Base-by-base conservation (phyloP, 2,888 invertebrate species). In the Eristalinus sepulchralis region DNA sequence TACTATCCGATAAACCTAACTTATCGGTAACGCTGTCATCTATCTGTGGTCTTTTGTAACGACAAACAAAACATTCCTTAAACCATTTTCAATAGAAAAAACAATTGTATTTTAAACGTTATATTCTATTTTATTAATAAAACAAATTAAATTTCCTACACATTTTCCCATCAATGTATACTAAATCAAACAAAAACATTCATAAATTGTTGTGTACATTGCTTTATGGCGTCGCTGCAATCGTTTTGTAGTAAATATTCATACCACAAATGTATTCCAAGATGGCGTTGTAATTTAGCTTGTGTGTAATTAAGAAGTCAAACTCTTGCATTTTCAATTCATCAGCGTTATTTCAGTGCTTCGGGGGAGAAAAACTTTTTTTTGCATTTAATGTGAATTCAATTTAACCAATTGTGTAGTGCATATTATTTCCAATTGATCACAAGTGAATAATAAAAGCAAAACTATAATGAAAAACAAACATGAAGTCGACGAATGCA, bases 231-330 rank as follows among this genome's bases (percentile, higher is more conserved):
- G 36, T 67, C 84, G 84, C 76, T 67, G 17, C 11, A n/a, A 33
- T 80, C 81, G 81, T 10, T 68, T 22, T 62, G 71, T 34, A 53
- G 84, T 66, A 13, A 53, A 31, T 17, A 31, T 34, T 47, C 31
- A 9, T 64, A 77, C 68, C 68, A 20, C 17, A 67, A 79, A 39
- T 63, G 64, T 70, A 72, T 85, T 73, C 64, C 89, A 89, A 89
- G 88, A 89, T 89, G 89, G 89, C 88, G 88, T 88, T 47, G 72
- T 79, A 55, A 72, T 67, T 86, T 57, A 83, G 85, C 87, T 87
- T 88, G 88, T 89, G 90, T 90, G 90, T 90, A 89, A 89, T 89
- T 89, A 89, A 89, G 90, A 90, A 90, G 90, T 90, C 89, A 88
- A 89, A 88, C 82, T 88, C 82, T 73, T 86, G 84, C 78, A 83